Base-by-base conservation (phyloP, 1,140 invertebrate genomes). In the Leptopilina clavipes region DNA sequence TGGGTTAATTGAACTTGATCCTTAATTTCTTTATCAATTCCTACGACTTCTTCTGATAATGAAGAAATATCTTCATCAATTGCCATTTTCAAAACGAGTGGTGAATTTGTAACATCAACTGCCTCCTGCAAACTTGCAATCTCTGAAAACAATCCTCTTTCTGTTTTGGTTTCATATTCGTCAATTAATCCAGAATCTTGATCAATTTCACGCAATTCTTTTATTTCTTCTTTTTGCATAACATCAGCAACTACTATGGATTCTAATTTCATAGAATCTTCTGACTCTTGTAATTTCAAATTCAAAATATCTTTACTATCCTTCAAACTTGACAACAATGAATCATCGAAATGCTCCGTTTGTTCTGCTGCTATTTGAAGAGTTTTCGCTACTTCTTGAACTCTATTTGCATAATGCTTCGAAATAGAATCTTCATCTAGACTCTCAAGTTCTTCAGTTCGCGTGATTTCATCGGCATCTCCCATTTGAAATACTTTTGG, bases 401-500 rank as follows among this genome's bases (percentile, higher is more conserved):
- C 37, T 44, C 48, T 31, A 18, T 18, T 18, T 14, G 37, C 43
- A 18, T 14, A 19, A 12, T 74, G 12, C 9, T 22, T 40, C 5
- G 22, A n/a, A 22, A 31, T 14, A 31, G 12, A 19, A 8, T n/a
- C 19, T n/a, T 65, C 59, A 8, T 65, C 25, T 1, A 31, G 5
- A 31, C 40, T 18, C 9, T 19, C 8, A 18, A 40, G 3, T 37
- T 40, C 56, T 56, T 17, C 40, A 18, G 45, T 31, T n/a, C n/a
- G 17, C 1, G 18, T n/a, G 2, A 19, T 65, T 70, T 22, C 31
- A 31, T 65, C 59, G 31, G 25, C 22, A n/a, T 75, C 73, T 1
- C 18, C 71, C 54, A 52, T 75, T 71, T 17, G 71, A 52, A 73
- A 54, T n/a, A 71, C 48, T 72, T 79, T 56, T 11, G 71, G 40